These are phyloP conservation scores for Erythrocercus mccallii DNA, from an alignment of 2,113 vertebrate genomes.

Conservation along the genomic window DNA sequence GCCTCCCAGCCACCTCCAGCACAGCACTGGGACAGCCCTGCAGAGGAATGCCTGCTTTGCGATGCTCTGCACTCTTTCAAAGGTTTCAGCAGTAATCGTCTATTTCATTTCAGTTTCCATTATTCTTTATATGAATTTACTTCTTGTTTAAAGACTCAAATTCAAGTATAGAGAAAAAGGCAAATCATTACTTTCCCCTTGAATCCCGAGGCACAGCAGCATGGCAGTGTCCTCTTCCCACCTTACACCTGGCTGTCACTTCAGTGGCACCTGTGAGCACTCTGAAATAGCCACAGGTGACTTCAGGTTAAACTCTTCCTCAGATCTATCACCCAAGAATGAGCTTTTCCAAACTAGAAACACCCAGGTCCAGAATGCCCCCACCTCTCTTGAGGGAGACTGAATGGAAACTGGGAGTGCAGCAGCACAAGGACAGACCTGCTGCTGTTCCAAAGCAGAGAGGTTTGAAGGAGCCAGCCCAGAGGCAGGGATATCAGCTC, in stretches of 20 bases:
- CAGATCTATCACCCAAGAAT: not conserved
- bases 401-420: rapidly evolving
- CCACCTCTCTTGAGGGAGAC: not conserved
- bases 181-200: not conserved
- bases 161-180: not conserved
- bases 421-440: not conserved
- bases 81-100: not conserved
- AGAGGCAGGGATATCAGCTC: not conserved
- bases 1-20: not conserved
- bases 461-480: not conserved
- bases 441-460: not conserved
- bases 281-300: rapidly evolving
- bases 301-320: not conserved
- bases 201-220: not conserved
- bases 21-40: not conserved
- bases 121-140: not conserved
- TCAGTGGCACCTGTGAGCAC: rapidly evolving
- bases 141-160: not conserved
- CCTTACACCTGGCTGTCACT: not conserved
- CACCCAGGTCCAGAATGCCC: not conserved
- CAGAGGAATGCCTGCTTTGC: not conserved
- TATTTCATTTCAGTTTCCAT: not conserved
- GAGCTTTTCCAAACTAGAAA: not conserved
- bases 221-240: not conserved
- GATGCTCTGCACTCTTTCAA: not conserved